These are phyloP conservation scores for Drosophila mercatorum DNA, from an alignment of 2,888 invertebrate species.

Conservation along the genomic window DNA sequence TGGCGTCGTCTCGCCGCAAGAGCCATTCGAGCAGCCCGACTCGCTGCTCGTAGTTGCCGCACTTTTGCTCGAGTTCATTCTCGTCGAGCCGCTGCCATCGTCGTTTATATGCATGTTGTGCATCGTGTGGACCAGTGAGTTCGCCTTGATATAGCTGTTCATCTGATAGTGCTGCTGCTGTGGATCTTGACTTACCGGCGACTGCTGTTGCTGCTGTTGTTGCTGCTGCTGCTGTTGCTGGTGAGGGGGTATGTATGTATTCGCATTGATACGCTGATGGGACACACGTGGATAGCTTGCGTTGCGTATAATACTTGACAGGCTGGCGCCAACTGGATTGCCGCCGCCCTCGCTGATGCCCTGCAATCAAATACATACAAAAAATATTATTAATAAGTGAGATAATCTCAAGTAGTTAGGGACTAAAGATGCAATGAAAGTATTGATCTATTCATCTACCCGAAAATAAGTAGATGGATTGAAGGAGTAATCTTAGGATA, in stretches of 20 bases:
- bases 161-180: slow-evolving; percentile 81
- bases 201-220: slow-evolving; percentile 42
- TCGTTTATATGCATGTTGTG: slow-evolving; percentile 80
- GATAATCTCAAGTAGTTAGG: no score
- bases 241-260: slow-evolving; percentile 71
- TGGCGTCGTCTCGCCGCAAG: slow-evolving; percentile 84
- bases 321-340: slow-evolving; percentile 72
- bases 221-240: slow-evolving; percentile 62
- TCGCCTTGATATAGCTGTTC: slow-evolving; percentile 74
- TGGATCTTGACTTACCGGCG: slow-evolving; percentile 48
- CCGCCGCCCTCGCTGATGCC: slow-evolving; percentile 79
- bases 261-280: slow-evolving; percentile 82
- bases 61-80: slow-evolving; percentile 81
- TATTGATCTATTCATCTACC: not conserved
- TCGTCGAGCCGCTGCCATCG: slow-evolving; percentile 59
- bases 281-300: slow-evolving; percentile 80
- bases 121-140: slow-evolving; percentile 66
- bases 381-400: not conserved
- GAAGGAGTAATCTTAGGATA: not conserved
- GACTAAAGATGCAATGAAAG: no score
- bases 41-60: slow-evolving; percentile 81
- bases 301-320: slow-evolving; percentile 83
- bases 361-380: slow-evolving; percentile 58
- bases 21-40: slow-evolving; percentile 84
- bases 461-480: not conserved